These are phyloP conservation scores for Xylota sylvarum DNA, from an alignment of 2,888 invertebrate genomes.

Conservation along the genomic window DNA sequence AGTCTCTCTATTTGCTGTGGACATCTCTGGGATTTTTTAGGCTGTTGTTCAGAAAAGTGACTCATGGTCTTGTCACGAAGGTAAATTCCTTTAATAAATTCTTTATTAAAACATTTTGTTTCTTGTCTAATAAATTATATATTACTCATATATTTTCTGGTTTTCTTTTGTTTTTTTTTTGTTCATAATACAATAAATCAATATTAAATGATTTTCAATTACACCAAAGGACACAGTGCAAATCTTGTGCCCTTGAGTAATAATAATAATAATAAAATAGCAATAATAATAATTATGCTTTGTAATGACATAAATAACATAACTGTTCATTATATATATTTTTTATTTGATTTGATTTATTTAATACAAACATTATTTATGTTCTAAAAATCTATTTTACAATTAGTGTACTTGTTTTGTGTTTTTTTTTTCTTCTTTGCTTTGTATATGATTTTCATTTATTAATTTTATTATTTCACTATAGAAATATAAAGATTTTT, in stretches of 20 bases:
- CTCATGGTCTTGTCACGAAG: too few species aligned
- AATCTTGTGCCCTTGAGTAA: conserved; percentile 16
- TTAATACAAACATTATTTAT: conserved; percentile 64
- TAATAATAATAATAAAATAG: conserved; percentile 53
- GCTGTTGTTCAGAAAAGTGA: too few species aligned
- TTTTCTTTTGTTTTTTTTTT: conserved; percentile 23
- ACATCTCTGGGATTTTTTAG: too few species aligned
- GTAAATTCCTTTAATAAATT: too few species aligned
- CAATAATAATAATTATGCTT: conserved; percentile 61
- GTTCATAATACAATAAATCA: conserved; percentile 54
- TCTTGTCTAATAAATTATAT: conserved; percentile 70
- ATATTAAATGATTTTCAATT: conserved; percentile 62
- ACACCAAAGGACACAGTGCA: conserved; percentile 42
- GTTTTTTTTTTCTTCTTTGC: conserved; percentile 17
- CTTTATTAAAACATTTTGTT: not conserved
- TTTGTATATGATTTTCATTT: conserved; percentile 72
- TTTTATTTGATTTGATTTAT: conserved; percentile 63
- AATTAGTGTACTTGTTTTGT: conserved; percentile 34
- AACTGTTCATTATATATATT: conserved; percentile 51
- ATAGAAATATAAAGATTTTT: conserved; percentile 72
- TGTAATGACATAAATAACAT: conserved; percentile 62
- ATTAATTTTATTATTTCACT: conserved; percentile 63
- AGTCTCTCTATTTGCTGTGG: too few species aligned
- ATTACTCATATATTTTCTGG: conserved; percentile 50
- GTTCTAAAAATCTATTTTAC: conserved; percentile 64